Evolutionary conservation across 2,113 vertebrate genomes (phyloP), one percentile per base, ranked within the genome.

Genomic region (Pelusios castaneus): DNA sequence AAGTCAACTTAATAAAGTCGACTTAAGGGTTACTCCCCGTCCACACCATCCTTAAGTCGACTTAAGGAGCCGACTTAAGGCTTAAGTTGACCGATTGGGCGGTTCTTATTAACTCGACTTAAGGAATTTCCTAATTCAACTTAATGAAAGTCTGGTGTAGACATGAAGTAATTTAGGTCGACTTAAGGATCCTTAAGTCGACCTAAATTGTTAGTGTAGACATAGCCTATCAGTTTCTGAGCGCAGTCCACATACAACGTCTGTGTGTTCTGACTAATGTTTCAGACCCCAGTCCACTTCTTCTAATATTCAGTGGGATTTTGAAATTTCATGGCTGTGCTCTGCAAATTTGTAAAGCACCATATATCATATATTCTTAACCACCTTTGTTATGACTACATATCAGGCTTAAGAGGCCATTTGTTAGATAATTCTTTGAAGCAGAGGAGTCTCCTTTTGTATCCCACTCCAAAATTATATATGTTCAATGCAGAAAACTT

Each of bases 371-470:
- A 70, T 38, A 70, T 38, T 38, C 31, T 6, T n/a, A 4, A 21
- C 19, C 1, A 76, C 9, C 38, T 78, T 43, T 60, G 14, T 34
- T 8, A 89, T 43, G 6, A 4, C 1, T 55, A 80, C 13, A 24
- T 51, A 70, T 70, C 25, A 73, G 5, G 0, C 83, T 92, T 85
- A 43, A 90, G 63, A 8, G 6, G 6, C 43, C 13, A 5, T 52
- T 4, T n/a, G 45, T 9, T 16, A 88, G 78, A 34, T 22, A 38
- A 70, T 82, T 41, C 76, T 84, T 54, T 88, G 21, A 90, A 81
- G 12, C 9, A 73, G 16, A 56, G 77, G 1, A 1, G 1, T 67
- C 45, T 77, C 60, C 12, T 6, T 24, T n/a, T 0, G 4, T 67
- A 14, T 75, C 45, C 31, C 75, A 1, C 21, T 43, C 43, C 43